phyloP scores from a whole-genome alignment of 1,140 invertebrate species.

The Meloidogyne hapla region DNA sequence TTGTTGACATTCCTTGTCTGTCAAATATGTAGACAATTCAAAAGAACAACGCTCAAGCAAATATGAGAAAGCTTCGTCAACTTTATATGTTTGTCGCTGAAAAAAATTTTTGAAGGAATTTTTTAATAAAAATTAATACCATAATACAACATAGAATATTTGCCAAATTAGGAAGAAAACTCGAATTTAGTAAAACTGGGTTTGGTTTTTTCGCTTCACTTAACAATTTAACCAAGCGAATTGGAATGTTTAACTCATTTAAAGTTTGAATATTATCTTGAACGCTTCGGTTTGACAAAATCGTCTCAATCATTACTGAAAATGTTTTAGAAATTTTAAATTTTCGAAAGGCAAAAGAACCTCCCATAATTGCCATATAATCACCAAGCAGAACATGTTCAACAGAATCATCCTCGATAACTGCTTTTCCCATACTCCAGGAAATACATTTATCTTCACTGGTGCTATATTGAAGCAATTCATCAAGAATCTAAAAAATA shows the following conservation, averaged over 20 bases:
- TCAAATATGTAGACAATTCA: neutral
- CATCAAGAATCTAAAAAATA: slow-evolving; percentile 31
- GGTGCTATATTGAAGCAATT: slow-evolving; percentile 23
- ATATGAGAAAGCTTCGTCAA: slow-evolving; percentile 12
- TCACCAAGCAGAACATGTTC: slow-evolving; percentile 35
- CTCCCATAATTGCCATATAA: slow-evolving; percentile 40
- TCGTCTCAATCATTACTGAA: slow-evolving; percentile 38
- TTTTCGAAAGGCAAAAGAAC: slow-evolving; percentile 6
- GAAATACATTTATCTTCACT: slow-evolving; percentile 31
- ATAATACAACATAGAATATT: slow-evolving; percentile 46
- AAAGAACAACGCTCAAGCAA: neutral
- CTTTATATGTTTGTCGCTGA: slow-evolving; percentile 12
- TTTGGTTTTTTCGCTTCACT: slow-evolving; percentile 24
- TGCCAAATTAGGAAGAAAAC: slow-evolving; percentile 37
- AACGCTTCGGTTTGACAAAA: slow-evolving; percentile 40
- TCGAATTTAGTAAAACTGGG: slow-evolving; percentile 42
- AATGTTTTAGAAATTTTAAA: neutral
- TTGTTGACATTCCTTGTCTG: neutral
- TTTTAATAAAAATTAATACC: slow-evolving; percentile 23
- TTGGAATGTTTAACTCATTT: slow-evolving; percentile 31
- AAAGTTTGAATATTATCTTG: slow-evolving; percentile 41
- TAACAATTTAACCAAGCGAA: slow-evolving; percentile 31
- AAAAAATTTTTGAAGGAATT: neutral
- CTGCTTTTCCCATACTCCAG: slow-evolving; percentile 32
- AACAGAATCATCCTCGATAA: slow-evolving; percentile 28